Base-by-base conservation (phyloP, 2,888 invertebrate genomes). In the Acrobasis repandana region DNA sequence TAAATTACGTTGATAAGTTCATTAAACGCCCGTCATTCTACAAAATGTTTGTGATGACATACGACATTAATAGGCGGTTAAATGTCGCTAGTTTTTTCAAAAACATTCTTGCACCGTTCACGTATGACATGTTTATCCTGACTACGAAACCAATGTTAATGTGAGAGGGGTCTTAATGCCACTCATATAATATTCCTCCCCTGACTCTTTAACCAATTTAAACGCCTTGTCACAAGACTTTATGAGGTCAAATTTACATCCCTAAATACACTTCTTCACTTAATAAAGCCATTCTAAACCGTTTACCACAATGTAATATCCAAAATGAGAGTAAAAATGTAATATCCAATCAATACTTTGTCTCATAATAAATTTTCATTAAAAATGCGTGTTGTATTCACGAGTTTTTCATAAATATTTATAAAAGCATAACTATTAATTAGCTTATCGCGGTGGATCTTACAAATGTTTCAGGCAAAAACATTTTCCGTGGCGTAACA, bases 171-270 rank as follows among this genome's bases (percentile, higher is more conserved):
- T 6, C 38, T 38, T 14, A 54, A 38, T 54, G 54, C 10, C 38
- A 38, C 8, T 16, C 9, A 9, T 54, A 54, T 36, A 18, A 54
- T 54, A 36, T 54, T 20, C 38, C 54, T 14, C 38, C 54, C 18
- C 38, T 54, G 18, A 38, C 52, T 52, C 36, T 52, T 34, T 34
- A 34, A 52, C 38, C 38, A 54, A 54, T 54, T 54, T 43, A 54
- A 54, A 54, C 54, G 54, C 54, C 54, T 18, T 20, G 38, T 54
- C 54, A 16, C 18, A 14, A 14, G 11, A 18, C 38, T 43, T 38
- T 54, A 54, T 36, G 38, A n/a, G 20, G 38, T 38, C 6, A 54
- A 38, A 38, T 38, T 54, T 54, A 20, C 18, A 18, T 38, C 38
- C 38, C 43, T 54, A 20, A 38, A 38, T 38, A 36, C 54, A 38